Evolutionary conservation across 2,888 invertebrate species (phyloP).

Genomic region (Odontothrips loti): DNA sequence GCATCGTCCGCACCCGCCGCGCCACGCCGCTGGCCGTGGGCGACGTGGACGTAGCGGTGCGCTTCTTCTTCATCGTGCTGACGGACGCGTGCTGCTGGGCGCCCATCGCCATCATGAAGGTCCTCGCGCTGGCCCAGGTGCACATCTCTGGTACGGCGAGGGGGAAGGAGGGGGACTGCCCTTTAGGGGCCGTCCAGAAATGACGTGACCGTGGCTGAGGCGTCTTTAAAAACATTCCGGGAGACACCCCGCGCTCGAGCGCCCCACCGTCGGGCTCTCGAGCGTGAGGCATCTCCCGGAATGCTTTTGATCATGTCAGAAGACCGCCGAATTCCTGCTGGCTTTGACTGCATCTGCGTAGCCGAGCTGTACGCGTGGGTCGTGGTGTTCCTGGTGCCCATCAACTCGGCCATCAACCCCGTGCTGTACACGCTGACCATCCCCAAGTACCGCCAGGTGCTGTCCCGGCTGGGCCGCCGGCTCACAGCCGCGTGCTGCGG

Average conservation of each 20-base stretch:
- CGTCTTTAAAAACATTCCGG: too few relatives aligned
- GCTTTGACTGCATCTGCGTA: slow-evolving; percentile 44
- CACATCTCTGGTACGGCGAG: slow-evolving; percentile 53
- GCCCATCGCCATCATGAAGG: slow-evolving; percentile 62
- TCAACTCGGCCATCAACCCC: slow-evolving; percentile 64
- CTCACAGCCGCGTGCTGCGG: background rate
- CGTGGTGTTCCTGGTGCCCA: slow-evolving; percentile 61
- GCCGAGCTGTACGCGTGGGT: slow-evolving; percentile 62
- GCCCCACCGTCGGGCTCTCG: too few relatives aligned
- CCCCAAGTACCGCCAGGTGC: slow-evolving; percentile 53
- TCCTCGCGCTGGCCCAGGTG: slow-evolving; percentile 54
- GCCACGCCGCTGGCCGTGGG: slow-evolving; percentile 56
- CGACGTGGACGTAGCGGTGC: slow-evolving; percentile 61
- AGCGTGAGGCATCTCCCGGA: too few relatives aligned
- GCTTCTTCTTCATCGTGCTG: slow-evolving; percentile 66
- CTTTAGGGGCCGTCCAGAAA: slow-evolving; percentile 29
- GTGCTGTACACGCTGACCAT: slow-evolving; percentile 65
- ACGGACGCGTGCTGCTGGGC: slow-evolving; percentile 68
- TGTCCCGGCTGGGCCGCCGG: slow-evolving; percentile 1
- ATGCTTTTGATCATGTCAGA: too few relatives aligned
- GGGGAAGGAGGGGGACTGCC: slow-evolving; percentile 38
- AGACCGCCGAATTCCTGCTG: too few relatives aligned
- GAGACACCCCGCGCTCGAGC: too few relatives aligned
- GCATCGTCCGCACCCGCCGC: slow-evolving; percentile 58
- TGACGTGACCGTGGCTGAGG: background rate